These are phyloP conservation scores for Didymodactylos carnosus DNA, from an alignment of 2,888 invertebrate species.

Conservation along the genomic window DNA sequence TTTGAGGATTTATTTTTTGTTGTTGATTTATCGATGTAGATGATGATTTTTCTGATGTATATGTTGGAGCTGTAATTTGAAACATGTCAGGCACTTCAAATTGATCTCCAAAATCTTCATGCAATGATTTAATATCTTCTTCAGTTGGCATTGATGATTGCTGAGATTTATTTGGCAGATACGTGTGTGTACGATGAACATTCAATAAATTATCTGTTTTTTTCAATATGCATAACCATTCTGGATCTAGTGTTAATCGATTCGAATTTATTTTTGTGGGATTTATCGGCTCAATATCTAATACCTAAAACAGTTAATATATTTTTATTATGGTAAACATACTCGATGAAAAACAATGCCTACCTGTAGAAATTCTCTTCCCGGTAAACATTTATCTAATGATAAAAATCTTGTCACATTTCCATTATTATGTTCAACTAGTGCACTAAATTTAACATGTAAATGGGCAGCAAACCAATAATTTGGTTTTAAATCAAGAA, in stretches of 20 bases:
- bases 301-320: background rate
- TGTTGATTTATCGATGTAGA: background rate
- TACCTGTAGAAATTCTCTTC: slow-evolving; percentile 67
- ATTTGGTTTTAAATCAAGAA: slow-evolving; percentile 57
- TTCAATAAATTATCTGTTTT: slow-evolving; percentile 68
- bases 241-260: slow-evolving; percentile 46
- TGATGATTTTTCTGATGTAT: slow-evolving; percentile 21
- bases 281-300: slow-evolving; percentile 15
- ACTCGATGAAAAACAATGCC: slow-evolving; percentile 18
- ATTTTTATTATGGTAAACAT: background rate
- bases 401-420: slow-evolving; percentile 62
- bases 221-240: slow-evolving; percentile 72
- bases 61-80: slow-evolving; percentile 49
- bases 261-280: background rate
- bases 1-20: slow-evolving; percentile 7
- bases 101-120: slow-evolving; percentile 40
- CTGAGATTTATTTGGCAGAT: slow-evolving; percentile 46
- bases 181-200: slow-evolving; percentile 41
- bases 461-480: slow-evolving; percentile 90
- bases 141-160: slow-evolving; percentile 15
- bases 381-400: slow-evolving; percentile 83
- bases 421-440: slow-evolving; percentile 3
- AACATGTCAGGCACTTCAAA: slow-evolving; percentile 54
- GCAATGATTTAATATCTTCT: slow-evolving; percentile 41
- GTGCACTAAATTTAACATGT: slow-evolving; percentile 65